phyloP scores from a whole-genome alignment of 2,113 vertebrate genomes.

The Phalacrocorax brasilianus region DNA sequence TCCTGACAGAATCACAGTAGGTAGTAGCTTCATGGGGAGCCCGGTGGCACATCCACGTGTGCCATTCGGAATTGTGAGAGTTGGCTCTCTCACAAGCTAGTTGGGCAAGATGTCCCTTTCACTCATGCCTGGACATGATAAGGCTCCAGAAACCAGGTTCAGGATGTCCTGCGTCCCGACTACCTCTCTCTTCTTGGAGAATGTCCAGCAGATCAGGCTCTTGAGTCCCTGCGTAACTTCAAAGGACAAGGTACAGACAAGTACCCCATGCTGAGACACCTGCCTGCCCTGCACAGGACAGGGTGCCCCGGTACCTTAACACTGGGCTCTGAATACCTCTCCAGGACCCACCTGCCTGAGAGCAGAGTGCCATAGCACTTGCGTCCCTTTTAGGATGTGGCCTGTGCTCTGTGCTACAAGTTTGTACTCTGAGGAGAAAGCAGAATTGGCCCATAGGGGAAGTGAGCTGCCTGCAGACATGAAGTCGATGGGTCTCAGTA shows the following conservation, averaged over 20 bases:
- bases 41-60: rapidly evolving
- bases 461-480: neutral
- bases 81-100: neutral
- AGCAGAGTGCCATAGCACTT: neutral
- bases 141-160: neutral
- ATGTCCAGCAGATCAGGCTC: neutral
- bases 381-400: neutral
- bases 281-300: neutral
- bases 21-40: rapidly evolving
- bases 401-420: neutral
- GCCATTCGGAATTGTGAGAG: neutral
- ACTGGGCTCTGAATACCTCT: neutral
- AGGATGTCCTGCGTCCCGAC: neutral
- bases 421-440: neutral
- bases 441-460: neutral
- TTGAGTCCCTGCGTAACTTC: neutral
- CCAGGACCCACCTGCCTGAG: neutral
- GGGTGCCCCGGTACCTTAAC: neutral
- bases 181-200: neutral
- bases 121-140: neutral
- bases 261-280: neutral
- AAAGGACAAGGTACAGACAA: neutral
- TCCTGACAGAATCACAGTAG: neutral
- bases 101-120: neutral
- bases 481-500: neutral